Conservation (phyloP, 2,797 vertebrate genomes). For the Phoebastria nigripes region DNA sequence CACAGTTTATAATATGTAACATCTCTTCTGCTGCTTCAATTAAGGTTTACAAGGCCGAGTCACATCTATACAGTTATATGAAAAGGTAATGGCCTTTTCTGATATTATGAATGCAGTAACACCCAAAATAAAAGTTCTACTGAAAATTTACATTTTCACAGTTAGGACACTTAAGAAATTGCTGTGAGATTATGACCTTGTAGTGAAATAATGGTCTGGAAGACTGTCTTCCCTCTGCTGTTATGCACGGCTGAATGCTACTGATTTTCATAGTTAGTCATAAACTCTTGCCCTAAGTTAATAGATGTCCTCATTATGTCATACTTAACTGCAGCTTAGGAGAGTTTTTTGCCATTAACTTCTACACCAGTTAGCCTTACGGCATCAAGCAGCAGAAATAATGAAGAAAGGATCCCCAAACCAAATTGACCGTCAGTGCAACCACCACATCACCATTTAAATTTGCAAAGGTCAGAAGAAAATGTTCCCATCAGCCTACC, state of each 20-base stretch:
- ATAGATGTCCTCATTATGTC: constrained; percentile 71
- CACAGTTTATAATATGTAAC: accelerated
- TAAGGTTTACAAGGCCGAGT: not conserved
- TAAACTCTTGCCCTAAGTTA: constrained; percentile 63
- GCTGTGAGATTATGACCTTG: constrained; percentile 33
- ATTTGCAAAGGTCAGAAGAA: constrained; percentile 40
- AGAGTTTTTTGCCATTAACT: constrained; percentile 55
- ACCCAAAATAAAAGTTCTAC: not conserved
- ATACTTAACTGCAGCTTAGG: constrained; percentile 44
- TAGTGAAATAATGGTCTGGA: constrained; percentile 26
- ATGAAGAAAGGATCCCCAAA: not conserved
- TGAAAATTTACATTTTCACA: not conserved
- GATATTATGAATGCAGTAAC: not conserved
- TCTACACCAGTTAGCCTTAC: constrained; percentile 30
- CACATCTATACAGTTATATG: not conserved
- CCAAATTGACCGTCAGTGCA: not conserved
- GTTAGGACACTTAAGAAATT: not conserved
- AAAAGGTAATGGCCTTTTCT: not conserved
- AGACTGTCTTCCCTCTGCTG: constrained; percentile 24
- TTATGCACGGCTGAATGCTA: constrained; percentile 30
- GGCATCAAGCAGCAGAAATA: constrained; percentile 27
- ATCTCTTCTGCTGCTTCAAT: not conserved
- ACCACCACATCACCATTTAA: not conserved
- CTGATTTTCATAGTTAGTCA: constrained; percentile 64
- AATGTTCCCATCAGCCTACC: not conserved